A percentile compares a stretch with the other conserved stretches of the same genome.
These are phyloP conservation scores for Arnoldichthys spilopterus DNA, from an alignment of 2,797 vertebrate species.

Conservation along the genomic window DNA sequence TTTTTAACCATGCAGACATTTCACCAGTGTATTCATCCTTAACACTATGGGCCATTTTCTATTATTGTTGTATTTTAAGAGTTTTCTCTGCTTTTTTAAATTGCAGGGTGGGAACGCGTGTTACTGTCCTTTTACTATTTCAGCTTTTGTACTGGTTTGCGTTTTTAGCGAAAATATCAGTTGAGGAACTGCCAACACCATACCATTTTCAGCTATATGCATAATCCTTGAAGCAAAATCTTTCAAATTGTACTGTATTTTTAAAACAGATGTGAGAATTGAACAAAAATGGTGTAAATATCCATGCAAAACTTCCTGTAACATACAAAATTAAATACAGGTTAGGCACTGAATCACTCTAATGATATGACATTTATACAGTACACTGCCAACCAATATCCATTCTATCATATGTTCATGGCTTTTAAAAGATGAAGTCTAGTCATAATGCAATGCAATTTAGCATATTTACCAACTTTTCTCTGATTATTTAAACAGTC, in stretches of 20 bases:
- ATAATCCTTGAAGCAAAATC: not conserved
- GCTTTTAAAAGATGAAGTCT: not conserved
- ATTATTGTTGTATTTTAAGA: not conserved
- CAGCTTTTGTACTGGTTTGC: constrained; percentile 30
- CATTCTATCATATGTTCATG: not conserved
- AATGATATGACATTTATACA: not conserved
- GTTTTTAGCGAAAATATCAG: constrained; percentile 6
- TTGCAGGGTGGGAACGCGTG: not conserved
- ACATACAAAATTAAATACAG: not conserved
- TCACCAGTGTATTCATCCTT: constrained; percentile 2
- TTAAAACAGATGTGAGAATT: constrained; percentile 8
- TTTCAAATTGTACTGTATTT: constrained; percentile 5
- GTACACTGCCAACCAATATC: not conserved
- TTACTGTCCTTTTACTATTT: constrained; percentile 7
- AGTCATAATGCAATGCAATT: not conserved
- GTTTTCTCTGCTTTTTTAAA: not conserved
- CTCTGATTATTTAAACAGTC: constrained; percentile 16
- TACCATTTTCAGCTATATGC: not conserved
- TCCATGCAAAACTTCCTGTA: constrained; percentile 1
- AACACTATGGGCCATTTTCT: constrained; percentile 34
- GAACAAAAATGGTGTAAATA: constrained; percentile 15
- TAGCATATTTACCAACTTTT: not conserved
- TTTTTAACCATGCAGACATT: not conserved
- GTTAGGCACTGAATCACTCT: not conserved
- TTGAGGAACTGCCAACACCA: not conserved